Evolutionary conservation across 2,888 invertebrate genomes (phyloP).

Genomic region (Drosophila paranaensis): DNA sequence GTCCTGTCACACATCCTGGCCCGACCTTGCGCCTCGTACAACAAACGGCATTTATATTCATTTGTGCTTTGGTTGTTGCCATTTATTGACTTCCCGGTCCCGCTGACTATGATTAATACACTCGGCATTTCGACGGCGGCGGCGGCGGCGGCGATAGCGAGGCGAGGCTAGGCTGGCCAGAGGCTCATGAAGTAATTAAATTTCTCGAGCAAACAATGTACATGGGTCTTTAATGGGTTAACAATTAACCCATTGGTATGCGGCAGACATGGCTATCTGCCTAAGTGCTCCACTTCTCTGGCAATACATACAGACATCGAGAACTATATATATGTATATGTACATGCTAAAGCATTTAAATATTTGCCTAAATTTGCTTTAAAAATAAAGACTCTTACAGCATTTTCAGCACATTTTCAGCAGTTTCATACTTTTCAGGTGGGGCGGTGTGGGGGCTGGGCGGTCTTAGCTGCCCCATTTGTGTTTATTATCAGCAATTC

Average conservation of each 20-base stretch:
- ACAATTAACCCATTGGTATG: constrained; percentile 56
- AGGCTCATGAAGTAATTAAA: constrained; percentile 41
- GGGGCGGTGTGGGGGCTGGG: not conserved
- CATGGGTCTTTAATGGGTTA: constrained; percentile 47
- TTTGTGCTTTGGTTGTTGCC: constrained; percentile 50
- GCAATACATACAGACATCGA: not conserved
- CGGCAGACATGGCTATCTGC: constrained; percentile 16
- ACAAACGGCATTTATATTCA: constrained; percentile 62
- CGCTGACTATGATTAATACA: constrained; percentile 42
- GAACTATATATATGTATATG: not conserved
- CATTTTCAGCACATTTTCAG: constrained; percentile 20
- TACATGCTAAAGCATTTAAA: constrained; percentile 18
- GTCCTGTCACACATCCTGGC: constrained; percentile 27
- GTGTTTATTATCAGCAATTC: constrained; percentile 51
- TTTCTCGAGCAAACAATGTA: constrained; percentile 13
- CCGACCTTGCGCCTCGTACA: constrained; percentile 1
- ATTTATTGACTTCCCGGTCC: constrained; percentile 48
- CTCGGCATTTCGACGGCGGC: constrained; percentile 12
- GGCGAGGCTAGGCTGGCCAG: not conserved
- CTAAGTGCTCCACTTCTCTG: constrained; percentile 30
- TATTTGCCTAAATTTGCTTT: constrained; percentile 20
- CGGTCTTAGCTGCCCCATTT: constrained; percentile 32
- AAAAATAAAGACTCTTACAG: constrained; percentile 29
- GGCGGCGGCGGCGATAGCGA: not conserved
- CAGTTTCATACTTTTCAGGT: not conserved